A percentile compares a stretch with the other conserved stretches of the same genome.
Conservation (phyloP, 23 tunicate genomes). For the Corella eumyota region DNA sequence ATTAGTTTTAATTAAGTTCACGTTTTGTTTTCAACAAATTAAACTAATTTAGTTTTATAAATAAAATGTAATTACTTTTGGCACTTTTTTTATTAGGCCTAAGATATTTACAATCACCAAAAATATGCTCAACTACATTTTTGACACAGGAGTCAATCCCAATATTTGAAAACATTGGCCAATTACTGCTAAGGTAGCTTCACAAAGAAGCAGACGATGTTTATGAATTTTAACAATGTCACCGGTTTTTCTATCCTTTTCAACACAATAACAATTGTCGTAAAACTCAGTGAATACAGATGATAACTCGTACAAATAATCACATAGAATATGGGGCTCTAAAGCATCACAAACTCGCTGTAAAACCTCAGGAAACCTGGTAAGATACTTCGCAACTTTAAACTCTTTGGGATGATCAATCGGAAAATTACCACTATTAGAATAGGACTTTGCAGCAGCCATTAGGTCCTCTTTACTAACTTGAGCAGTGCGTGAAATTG, state of each 20-base stretch:
- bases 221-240: constrained; percentile 45
- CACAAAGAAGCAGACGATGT: constrained; percentile 51
- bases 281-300: constrained; percentile 81
- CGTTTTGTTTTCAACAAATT: too few species aligned
- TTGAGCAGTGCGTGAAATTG: constrained; percentile 54
- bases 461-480: constrained; percentile 32
- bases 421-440: constrained; percentile 27
- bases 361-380: constrained; percentile 73
- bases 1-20: too few species aligned
- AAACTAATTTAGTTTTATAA: too few species aligned
- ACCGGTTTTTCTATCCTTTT: constrained; percentile 63
- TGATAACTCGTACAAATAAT: constrained; percentile 70
- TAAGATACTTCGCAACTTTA: constrained; percentile 42
- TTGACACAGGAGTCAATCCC: constrained; percentile 60
- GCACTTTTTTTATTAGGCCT: too few species aligned
- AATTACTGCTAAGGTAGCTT: constrained; percentile 67
- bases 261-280: constrained; percentile 84
- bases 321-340: constrained; percentile 65
- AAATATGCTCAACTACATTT: constrained; percentile 58
- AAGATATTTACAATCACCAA: too few species aligned
- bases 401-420: constrained; percentile 73
- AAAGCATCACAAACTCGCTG: constrained; percentile 62
- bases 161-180: constrained; percentile 51
- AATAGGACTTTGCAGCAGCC: constrained; percentile 25
- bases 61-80: too few species aligned